Conservation (phyloP, 1,140 invertebrate genomes). For the Drosophila saltans region DNA sequence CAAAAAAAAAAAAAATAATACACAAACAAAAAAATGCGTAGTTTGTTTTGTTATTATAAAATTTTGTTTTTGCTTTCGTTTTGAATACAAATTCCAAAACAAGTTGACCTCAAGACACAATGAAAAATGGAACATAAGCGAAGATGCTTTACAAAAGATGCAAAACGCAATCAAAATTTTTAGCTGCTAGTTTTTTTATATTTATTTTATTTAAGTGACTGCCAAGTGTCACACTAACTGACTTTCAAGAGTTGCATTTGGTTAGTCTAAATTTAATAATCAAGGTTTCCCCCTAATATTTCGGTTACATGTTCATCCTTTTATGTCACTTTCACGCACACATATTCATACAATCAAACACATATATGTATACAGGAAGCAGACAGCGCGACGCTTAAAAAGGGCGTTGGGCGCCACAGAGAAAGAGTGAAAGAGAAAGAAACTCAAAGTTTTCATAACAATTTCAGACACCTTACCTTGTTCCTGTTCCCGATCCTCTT, state of each 20-base stretch:
- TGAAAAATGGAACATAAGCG: background rate
- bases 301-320: slow-evolving; percentile 58
- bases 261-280: no score
- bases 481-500: slow-evolving; percentile 44
- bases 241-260: no score
- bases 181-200: no score
- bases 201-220: no score
- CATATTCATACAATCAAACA: slow-evolving; percentile 29
- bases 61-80: slow-evolving; percentile 64
- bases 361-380: slow-evolving; percentile 44
- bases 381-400: slow-evolving; percentile 75
- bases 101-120: slow-evolving; percentile 65
- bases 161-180: background rate
- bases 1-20: slow-evolving; percentile 18
- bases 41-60: slow-evolving; percentile 50
- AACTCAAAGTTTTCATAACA: slow-evolving; percentile 36
- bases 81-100: slow-evolving; percentile 39
- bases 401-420: slow-evolving; percentile 61
- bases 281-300: background rate
- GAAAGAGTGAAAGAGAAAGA: background rate
- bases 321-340: slow-evolving; percentile 68
- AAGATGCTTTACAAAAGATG: slow-evolving; percentile 1
- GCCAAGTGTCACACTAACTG: no score
- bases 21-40: slow-evolving; percentile 66
- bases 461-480: slow-evolving; percentile 54